Evolutionary conservation across 1,140 invertebrate species (phyloP).

Genomic region (Odontomachus brunneus): DNA sequence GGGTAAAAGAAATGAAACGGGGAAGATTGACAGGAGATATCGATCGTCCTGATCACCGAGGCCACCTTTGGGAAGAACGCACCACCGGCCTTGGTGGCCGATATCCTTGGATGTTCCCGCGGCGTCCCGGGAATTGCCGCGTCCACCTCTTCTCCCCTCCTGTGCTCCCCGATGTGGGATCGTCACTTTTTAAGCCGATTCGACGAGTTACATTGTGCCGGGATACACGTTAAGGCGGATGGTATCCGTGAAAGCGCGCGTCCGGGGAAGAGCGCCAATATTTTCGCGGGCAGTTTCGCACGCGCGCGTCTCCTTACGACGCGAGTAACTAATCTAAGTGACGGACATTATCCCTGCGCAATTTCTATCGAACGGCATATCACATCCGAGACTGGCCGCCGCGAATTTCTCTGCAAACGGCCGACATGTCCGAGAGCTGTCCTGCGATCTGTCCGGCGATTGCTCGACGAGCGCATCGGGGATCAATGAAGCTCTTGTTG

Average conservation of each 20-base stretch:
- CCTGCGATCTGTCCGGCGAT: background rate
- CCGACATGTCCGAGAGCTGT: too few relatives aligned
- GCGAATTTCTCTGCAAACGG: too few relatives aligned
- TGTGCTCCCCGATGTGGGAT: slow-evolving; percentile 11
- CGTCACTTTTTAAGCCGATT: slow-evolving; percentile 54
- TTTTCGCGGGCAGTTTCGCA: too few relatives aligned
- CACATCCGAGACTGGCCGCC: too few relatives aligned
- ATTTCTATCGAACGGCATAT: too few relatives aligned
- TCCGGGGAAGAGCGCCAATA: background rate
- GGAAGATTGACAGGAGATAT: slow-evolving; percentile 67
- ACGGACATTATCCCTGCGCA: too few relatives aligned
- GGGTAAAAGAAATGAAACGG: slow-evolving; percentile 46
- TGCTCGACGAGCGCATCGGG: background rate
- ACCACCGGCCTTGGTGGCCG: slow-evolving; percentile 40
- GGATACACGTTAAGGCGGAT: background rate
- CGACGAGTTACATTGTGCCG: slow-evolving; percentile 18
- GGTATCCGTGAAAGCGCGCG: background rate
- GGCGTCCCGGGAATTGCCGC: slow-evolving; percentile 31
- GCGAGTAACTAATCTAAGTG: too few relatives aligned
- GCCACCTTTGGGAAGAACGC: slow-evolving; percentile 37
- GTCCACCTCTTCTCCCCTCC: slow-evolving; percentile 21
- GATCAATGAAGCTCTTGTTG: background rate
- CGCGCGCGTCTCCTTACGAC: too few relatives aligned
- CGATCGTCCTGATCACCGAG: slow-evolving; percentile 68
- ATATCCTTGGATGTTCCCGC: slow-evolving; percentile 61